A percentile compares a stretch with the other conserved stretches of the same genome.
Evolutionary conservation across 2,888 invertebrate genomes (phyloP).

Genomic region (Stictocephala bisonia): DNA sequence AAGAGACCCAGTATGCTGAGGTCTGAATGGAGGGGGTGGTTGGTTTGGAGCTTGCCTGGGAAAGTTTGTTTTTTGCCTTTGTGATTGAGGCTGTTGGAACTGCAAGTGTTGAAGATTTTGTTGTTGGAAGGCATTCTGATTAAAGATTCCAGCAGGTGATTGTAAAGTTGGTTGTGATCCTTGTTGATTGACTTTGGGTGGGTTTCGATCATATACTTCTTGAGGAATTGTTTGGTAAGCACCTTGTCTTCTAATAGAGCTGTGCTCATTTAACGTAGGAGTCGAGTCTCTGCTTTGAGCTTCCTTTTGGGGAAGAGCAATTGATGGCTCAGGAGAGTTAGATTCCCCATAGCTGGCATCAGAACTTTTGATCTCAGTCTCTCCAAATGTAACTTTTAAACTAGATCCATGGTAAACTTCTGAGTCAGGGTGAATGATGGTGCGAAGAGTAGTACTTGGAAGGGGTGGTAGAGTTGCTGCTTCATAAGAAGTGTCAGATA

Average conservation of each 20-base stretch:
- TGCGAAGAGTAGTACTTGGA: conserved; percentile 82
- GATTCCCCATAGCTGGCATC: conserved; percentile 46
- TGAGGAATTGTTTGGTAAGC: conserved; percentile 49
- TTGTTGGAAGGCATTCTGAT: conserved; percentile 54
- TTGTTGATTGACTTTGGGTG: conserved; percentile 27
- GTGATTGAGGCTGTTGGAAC: conserved; percentile 64
- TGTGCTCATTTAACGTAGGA: conserved; percentile 10
- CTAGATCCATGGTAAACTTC: conserved; percentile 82
- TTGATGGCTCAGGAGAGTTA: conserved; percentile 52
- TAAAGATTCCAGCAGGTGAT: conserved; percentile 38
- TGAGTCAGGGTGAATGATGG: conserved; percentile 88
- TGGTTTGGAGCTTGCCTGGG: conserved; percentile 54
- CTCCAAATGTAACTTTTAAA: conserved; percentile 85
- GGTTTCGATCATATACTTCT: conserved; percentile 38
- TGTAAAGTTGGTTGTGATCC: conserved; percentile 34
- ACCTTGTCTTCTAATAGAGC: conserved; percentile 53
- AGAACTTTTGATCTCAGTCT: conserved; percentile 65
- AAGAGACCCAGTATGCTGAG: conserved; percentile 63
- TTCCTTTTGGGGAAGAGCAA: conserved; percentile 49
- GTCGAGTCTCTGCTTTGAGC: conserved; percentile 49
- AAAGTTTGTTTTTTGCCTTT: conserved; percentile 55
- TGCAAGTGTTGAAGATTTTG: conserved; percentile 56
- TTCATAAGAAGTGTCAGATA: conserved; percentile 40
- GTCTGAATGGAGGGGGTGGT: conserved; percentile 53
- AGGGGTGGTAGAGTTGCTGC: conserved; percentile 66